A percentile compares a stretch with the other conserved stretches of the same genome.
These are phyloP conservation scores for Neoaliturus tenellus DNA, from an alignment of 2,888 invertebrate genomes.

Conservation along the genomic window DNA sequence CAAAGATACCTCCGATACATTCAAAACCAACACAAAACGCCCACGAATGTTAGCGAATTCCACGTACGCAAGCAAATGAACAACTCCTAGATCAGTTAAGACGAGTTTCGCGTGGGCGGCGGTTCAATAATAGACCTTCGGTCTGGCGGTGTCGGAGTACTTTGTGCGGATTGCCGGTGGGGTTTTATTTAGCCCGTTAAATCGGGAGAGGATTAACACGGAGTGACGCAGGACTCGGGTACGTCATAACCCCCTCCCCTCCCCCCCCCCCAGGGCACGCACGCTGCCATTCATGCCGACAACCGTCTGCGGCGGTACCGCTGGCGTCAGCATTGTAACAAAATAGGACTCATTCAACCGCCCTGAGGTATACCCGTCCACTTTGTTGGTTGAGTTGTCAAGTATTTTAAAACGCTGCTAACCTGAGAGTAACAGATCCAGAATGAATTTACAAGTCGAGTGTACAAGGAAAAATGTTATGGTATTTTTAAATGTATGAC, in stretches of 20 bases:
- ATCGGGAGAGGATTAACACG: conserved; percentile 27
- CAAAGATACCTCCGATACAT: too few species aligned
- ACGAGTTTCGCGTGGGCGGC: not conserved
- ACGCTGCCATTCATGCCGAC: conserved; percentile 17
- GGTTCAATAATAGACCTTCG: conserved; percentile 19
- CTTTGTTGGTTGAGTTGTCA: too few species aligned
- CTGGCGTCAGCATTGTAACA: conserved; percentile 8
- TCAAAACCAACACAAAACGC: not conserved
- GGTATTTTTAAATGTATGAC: too few species aligned
- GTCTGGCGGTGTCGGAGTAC: not conserved
- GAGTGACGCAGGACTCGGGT: conserved; percentile 34
- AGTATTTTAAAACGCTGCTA: too few species aligned
- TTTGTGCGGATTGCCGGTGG: not conserved
- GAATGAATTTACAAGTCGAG: too few species aligned
- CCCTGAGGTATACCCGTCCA: not conserved
- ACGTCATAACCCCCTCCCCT: conserved; percentile 13
- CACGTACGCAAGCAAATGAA: not conserved
- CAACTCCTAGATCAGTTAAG: not conserved
- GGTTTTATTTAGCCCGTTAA: conserved; percentile 42
- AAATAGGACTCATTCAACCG: not conserved
- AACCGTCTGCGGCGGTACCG: not conserved
- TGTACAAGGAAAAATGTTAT: too few species aligned
- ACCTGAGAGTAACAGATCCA: too few species aligned
- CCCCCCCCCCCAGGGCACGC: not conserved
- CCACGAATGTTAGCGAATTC: not conserved